Percentiles rank a stretch among this genome's conserved stretches.
These are phyloP conservation scores for Furnarius figulus DNA, from an alignment of 2,113 vertebrate species.

Conservation along the genomic window DNA sequence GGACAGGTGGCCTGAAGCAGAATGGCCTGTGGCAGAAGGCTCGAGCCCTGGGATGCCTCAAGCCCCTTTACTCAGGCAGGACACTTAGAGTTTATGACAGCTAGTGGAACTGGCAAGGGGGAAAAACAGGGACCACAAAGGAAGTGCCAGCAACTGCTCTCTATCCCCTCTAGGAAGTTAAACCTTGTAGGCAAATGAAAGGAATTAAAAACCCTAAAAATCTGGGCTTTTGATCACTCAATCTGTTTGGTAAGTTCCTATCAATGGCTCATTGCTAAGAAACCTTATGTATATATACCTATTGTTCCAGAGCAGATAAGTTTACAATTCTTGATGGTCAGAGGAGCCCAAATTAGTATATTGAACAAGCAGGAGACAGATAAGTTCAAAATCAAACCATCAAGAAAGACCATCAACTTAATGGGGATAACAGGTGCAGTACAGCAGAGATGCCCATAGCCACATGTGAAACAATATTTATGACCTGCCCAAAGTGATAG, in stretches of 20 bases:
- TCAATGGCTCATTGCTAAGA: not conserved
- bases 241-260: not conserved
- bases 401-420: not conserved
- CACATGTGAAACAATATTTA: not conserved
- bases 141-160: not conserved
- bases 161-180: not conserved
- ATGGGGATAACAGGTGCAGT: not conserved
- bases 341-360: not conserved
- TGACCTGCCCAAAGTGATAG: not conserved
- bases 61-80: not conserved
- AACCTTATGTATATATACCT: not conserved
- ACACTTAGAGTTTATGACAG: not conserved
- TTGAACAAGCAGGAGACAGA: not conserved
- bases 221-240: not conserved
- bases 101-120: not conserved
- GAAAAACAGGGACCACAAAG: not conserved
- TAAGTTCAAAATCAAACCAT: not conserved
- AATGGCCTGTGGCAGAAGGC: not conserved
- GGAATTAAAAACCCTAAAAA: not conserved
- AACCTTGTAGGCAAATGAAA: not conserved
- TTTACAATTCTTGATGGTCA: not conserved
- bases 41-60: not conserved
- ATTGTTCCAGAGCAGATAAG: not conserved
- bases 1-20: not conserved
- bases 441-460: not conserved